Evolutionary conservation across 2,888 invertebrate species (phyloP).

Genomic region (Macrophya annulata): DNA sequence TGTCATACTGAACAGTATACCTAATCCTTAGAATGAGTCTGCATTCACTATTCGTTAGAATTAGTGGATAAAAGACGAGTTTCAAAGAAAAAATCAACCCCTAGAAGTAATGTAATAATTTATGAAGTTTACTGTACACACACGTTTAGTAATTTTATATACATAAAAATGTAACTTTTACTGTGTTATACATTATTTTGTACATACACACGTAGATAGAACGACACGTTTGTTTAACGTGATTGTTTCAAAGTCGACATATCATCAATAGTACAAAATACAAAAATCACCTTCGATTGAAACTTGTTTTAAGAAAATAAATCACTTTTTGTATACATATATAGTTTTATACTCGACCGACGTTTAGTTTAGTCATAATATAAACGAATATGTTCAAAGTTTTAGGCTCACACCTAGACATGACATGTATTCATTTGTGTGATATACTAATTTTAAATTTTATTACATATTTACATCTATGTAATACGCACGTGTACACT

Average conservation of each 20-base stretch:
- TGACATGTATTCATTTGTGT: constrained; percentile 26
- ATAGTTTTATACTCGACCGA: not conserved
- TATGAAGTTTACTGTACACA: not conserved
- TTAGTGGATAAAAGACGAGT: not conserved
- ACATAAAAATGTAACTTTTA: constrained; percentile 5
- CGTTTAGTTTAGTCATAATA: not conserved
- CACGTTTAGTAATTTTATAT: not conserved
- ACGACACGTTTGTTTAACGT: not conserved
- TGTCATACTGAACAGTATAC: not conserved
- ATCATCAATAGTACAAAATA: constrained; percentile 41
- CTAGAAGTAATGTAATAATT: not conserved
- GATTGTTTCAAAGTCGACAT: constrained; percentile 9
- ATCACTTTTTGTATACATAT: constrained; percentile 22
- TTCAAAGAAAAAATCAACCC: not conserved
- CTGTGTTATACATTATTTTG: constrained; percentile 5
- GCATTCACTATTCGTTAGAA: not conserved
- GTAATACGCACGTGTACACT: constrained; percentile 30
- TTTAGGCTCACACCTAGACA: constrained; percentile 15
- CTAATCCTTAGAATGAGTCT: not conserved
- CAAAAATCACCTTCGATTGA: constrained; percentile 12
- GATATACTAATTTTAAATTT: constrained; percentile 34
- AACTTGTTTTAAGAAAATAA: constrained; percentile 44
- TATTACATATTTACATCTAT: constrained; percentile 47
- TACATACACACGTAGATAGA: not conserved
- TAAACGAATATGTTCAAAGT: constrained; percentile 10